Evolutionary conservation across 2,797 vertebrate species (phyloP).

Genomic region (Pogonophryne albipinna): DNA sequence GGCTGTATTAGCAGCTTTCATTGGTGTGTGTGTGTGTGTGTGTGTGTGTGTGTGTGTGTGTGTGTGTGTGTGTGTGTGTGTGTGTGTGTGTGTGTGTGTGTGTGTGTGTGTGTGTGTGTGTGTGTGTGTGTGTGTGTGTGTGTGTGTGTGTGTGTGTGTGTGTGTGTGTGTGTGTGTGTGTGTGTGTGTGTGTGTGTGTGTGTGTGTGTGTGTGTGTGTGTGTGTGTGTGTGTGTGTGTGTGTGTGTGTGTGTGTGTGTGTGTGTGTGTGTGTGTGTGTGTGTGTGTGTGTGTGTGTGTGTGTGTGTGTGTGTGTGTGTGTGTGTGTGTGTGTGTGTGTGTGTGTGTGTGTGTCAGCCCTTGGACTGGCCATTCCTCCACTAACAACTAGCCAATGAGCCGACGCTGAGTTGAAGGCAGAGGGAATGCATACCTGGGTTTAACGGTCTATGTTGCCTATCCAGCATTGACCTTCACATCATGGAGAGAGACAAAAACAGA

Average conservation of each 20-base stretch:
- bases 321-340: neutral
- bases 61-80: neutral
- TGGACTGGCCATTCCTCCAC: conserved; percentile 32
- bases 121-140: neutral
- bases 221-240: neutral
- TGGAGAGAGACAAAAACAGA: conserved; percentile 10
- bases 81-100: too few species aligned
- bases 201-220: neutral
- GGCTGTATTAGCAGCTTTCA: conserved; percentile 62
- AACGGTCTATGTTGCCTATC: conserved; percentile 36
- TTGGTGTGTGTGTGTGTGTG: conserved; percentile 20
- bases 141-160: conserved; percentile 10
- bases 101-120: neutral
- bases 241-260: conserved; percentile 35
- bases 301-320: neutral
- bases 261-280: conserved; percentile 3
- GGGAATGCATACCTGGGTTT: conserved; percentile 54
- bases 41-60: too few species aligned
- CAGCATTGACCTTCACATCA: conserved; percentile 66
- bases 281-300: too few species aligned
- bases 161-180: conserved; percentile 25
- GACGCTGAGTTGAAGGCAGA: conserved; percentile 11
- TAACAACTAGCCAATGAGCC: conserved; percentile 55
- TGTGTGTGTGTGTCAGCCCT: neutral
- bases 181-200: neutral